Evolutionary conservation across 2,888 invertebrate species (phyloP).

Genomic region (Chrysopilus asiliformis): DNA sequence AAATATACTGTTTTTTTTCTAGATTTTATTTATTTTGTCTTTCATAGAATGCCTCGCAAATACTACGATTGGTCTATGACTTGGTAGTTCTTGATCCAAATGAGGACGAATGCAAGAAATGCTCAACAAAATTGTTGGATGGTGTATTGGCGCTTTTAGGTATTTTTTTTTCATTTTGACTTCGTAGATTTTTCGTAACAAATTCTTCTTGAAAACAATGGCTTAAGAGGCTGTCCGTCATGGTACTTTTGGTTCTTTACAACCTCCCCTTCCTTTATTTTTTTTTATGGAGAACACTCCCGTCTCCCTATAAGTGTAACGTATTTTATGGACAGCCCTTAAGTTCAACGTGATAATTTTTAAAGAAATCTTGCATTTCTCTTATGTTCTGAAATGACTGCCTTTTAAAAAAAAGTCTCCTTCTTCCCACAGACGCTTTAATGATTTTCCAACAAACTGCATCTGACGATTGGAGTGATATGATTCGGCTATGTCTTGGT

Average conservation of each 20-base stretch:
- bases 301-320: too few relatives aligned
- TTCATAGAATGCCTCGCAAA: slow-evolving; percentile 39
- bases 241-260: too few relatives aligned
- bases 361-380: too few relatives aligned
- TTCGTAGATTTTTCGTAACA: background rate
- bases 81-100: slow-evolving; percentile 42
- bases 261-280: too few relatives aligned
- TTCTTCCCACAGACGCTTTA: slow-evolving; percentile 34
- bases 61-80: slow-evolving; percentile 44
- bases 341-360: too few relatives aligned
- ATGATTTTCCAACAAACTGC: slow-evolving; percentile 42
- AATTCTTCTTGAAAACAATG: too few relatives aligned
- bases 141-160: slow-evolving; percentile 39
- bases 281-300: too few relatives aligned
- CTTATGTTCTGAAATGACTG: too few relatives aligned
- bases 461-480: slow-evolving; percentile 42
- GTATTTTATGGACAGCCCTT: too few relatives aligned
- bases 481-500: slow-evolving; percentile 40
- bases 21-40: background rate
- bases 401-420: too few relatives aligned
- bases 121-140: slow-evolving; percentile 41
- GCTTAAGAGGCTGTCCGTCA: too few relatives aligned
- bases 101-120: slow-evolving; percentile 39
- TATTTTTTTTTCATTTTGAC: slow-evolving; percentile 7
- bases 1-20: too few relatives aligned